phyloP scores from a whole-genome alignment of 1,140 invertebrate genomes.

The Drosophila pallidifrons region DNA sequence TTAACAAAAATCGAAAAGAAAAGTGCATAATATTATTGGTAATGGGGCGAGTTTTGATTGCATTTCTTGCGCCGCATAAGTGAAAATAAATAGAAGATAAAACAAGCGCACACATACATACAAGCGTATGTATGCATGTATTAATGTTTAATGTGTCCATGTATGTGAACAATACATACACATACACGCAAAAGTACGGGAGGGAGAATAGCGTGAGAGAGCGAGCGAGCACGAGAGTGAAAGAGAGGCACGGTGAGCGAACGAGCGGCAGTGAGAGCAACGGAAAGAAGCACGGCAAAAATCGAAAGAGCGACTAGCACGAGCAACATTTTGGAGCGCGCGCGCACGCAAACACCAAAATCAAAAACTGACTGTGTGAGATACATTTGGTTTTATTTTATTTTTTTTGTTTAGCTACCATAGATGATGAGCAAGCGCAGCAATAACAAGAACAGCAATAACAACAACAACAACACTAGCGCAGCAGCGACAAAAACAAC shows the following conservation, averaged over 20 bases:
- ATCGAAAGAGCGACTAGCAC: conserved; percentile 12
- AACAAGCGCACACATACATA: conserved; percentile 47
- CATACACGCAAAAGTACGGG: conserved; percentile 25
- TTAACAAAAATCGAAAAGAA: not conserved
- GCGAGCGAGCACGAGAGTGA: not conserved
- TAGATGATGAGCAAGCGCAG: conserved; percentile 65
- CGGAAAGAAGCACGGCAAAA: conserved; percentile 29
- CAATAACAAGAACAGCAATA: conserved; percentile 50
- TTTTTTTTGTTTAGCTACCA: conserved; percentile 65
- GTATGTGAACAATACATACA: conserved; percentile 41
- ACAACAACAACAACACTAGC: conserved; percentile 26
- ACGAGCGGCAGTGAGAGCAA: conserved; percentile 26
- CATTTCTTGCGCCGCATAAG: conserved; percentile 72
- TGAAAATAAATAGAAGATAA: conserved; percentile 81
- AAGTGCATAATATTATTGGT: conserved; percentile 44
- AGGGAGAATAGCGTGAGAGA: conserved; percentile 18
- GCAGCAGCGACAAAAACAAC: conserved; percentile 5
- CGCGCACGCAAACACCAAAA: conserved; percentile 76
- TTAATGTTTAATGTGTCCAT: conserved; percentile 39
- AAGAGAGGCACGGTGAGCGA: conserved; percentile 18
- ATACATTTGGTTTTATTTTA: conserved; percentile 76
- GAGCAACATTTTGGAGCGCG: conserved; percentile 49
- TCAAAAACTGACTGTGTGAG: conserved; percentile 76
- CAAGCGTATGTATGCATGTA: conserved; percentile 7
- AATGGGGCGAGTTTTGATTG: conserved; percentile 47